Evolutionary conservation across 2,113 vertebrate species (phyloP).

Genomic region (Drymodes brunneopygia): DNA sequence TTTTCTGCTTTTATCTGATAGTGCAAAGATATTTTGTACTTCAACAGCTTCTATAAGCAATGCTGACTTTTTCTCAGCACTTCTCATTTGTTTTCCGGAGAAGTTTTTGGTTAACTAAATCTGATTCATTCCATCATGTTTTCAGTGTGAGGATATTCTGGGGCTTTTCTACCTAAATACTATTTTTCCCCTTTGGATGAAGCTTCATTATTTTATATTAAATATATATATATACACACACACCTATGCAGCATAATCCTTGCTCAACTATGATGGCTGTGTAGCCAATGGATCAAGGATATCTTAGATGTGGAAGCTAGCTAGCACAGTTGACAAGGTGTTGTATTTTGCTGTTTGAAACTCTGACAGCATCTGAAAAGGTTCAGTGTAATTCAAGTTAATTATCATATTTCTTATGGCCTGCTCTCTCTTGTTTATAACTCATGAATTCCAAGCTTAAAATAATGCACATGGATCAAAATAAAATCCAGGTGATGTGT

Average conservation of each 20-base stretch:
- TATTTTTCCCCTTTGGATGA: neutral
- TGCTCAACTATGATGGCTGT: neutral
- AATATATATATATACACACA: neutral
- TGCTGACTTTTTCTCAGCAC: neutral
- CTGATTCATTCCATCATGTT: neutral
- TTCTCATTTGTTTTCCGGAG: neutral
- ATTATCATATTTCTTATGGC: neutral
- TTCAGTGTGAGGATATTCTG: neutral
- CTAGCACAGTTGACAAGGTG: neutral
- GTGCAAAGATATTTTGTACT: neutral
- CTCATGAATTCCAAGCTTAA: neutral
- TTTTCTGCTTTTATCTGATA: neutral
- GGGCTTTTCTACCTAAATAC: neutral
- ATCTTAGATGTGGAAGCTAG: neutral
- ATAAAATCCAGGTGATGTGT: neutral
- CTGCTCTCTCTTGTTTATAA: neutral
- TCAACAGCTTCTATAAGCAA: neutral
- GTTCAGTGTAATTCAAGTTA: neutral
- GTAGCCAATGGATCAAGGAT: neutral
- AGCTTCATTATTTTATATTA: neutral
- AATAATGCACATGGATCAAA: neutral
- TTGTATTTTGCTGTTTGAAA: neutral
- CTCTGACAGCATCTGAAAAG: neutral
- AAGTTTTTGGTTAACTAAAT: neutral
- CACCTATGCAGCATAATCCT: neutral